A percentile compares a stretch with the other conserved stretches of the same genome.
Conservation (phyloP, 2,888 invertebrate genomes). For the Acronicta alni region DNA sequence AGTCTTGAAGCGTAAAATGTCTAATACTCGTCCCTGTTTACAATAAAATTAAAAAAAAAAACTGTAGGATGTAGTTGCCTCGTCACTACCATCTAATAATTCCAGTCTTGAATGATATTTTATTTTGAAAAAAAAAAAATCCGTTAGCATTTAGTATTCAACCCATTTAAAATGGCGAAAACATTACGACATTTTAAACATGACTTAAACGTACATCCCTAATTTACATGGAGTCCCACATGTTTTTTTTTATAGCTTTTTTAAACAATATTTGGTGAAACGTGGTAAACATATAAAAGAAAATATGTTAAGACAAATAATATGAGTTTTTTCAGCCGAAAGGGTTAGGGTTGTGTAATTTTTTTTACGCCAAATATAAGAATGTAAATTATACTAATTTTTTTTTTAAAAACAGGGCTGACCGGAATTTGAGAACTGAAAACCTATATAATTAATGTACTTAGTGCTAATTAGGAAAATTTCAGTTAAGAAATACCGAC, state of each 20-base stretch:
- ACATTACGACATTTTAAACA: constrained; percentile 8
- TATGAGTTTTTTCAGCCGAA: constrained; percentile 23
- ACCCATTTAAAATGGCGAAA: constrained; percentile 3
- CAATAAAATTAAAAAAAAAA: too few species aligned
- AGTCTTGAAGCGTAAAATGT: too few species aligned
- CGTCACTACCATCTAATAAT: too few species aligned
- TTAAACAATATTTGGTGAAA: constrained; percentile 32
- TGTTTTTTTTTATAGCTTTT: constrained; percentile 23
- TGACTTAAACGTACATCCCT: constrained; percentile 2
- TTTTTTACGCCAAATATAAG: constrained; percentile 12
- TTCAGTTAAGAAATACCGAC: too few species aligned
- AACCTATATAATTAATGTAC: constrained; percentile 13
- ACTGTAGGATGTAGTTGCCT: too few species aligned
- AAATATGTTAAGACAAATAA: constrained; percentile 23
- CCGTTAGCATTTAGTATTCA: not conserved
- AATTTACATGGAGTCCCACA: constrained; percentile 24
- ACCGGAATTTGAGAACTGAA: constrained; percentile 8
- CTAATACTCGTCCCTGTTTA: too few species aligned
- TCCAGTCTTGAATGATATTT: too few species aligned
- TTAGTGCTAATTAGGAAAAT: too few species aligned
- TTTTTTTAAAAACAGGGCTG: too few species aligned
- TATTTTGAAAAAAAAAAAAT: too few species aligned
- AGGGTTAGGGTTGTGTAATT: constrained; percentile 34
- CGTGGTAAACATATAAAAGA: constrained; percentile 21
- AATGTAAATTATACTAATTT: constrained; percentile 6